phyloP scores from a whole-genome alignment of 2,888 invertebrate species.

The Brenthis ino region DNA sequence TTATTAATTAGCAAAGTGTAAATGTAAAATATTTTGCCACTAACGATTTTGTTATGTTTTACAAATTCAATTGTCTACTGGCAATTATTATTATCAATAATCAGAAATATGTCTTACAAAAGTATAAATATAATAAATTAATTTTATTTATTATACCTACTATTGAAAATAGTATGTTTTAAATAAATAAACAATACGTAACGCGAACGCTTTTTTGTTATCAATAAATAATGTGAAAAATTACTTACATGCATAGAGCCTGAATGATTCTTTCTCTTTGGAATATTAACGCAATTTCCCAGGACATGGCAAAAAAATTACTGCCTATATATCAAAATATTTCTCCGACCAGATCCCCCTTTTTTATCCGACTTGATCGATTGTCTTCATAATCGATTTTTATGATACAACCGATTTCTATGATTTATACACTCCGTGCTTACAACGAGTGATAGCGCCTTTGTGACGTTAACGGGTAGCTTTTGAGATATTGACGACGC shows the following conservation, averaged over 20 bases:
- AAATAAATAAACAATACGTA: too few species aligned
- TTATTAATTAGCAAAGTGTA: too few species aligned
- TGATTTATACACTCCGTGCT: conserved; percentile 70
- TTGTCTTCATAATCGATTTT: conserved; percentile 60
- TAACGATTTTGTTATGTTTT: too few species aligned
- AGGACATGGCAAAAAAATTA: conserved; percentile 12
- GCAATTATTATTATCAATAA: too few species aligned
- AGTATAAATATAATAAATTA: too few species aligned
- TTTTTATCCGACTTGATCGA: conserved; percentile 57
- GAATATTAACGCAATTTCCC: conserved; percentile 10
- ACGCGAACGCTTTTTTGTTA: too few species aligned
- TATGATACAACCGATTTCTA: conserved; percentile 56
- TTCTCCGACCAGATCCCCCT: conserved; percentile 39
- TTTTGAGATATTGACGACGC: conserved; percentile 54
- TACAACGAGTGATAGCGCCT: conserved; percentile 58
- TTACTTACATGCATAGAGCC: not conserved
- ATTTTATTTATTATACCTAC: too few species aligned
- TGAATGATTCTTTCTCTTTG: not conserved
- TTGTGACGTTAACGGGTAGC: conserved; percentile 55
- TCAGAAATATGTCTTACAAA: too few species aligned
- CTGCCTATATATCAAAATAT: conserved; percentile 30
- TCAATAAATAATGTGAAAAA: not conserved
- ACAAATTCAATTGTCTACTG: too few species aligned
- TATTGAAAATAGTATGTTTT: too few species aligned
- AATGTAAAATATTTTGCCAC: too few species aligned